phyloP scores from a whole-genome alignment of 2,797 vertebrate species.

The Menidia menidia region DNA sequence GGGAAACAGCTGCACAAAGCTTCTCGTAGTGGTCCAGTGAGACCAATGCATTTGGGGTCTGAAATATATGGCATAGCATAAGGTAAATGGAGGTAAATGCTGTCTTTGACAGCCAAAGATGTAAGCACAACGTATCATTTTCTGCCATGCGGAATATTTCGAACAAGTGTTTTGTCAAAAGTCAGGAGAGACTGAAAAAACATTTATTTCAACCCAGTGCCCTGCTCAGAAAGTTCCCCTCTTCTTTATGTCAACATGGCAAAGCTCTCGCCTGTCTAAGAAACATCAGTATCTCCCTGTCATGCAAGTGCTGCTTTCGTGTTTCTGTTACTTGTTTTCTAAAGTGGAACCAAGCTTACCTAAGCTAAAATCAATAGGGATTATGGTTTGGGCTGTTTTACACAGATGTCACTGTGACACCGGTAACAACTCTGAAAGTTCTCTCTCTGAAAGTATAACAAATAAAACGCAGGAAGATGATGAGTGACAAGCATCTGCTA shows the following conservation, averaged over 20 bases:
- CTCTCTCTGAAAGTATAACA: neutral
- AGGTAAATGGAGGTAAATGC: constrained; percentile 46
- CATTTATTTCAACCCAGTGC: constrained; percentile 60
- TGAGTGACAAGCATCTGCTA: neutral
- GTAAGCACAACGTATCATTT: constrained; percentile 55
- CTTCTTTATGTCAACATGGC: constrained; percentile 73
- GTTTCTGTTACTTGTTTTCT: constrained; percentile 73
- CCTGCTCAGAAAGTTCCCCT: constrained; percentile 63
- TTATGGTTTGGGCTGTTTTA: constrained; percentile 48
- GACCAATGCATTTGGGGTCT: constrained; percentile 38
- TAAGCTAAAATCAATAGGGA: constrained; percentile 71
- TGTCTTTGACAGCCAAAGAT: constrained; percentile 37
- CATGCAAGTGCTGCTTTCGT: constrained; percentile 62
- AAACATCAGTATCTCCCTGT: constrained; percentile 64
- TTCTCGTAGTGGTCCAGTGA: constrained; percentile 26
- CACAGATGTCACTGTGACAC: constrained; percentile 25
- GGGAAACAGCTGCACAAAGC: constrained; percentile 29
- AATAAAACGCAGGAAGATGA: neutral
- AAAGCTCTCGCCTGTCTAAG: constrained; percentile 61
- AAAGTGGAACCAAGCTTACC: constrained; percentile 67
- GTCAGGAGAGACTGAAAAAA: constrained; percentile 67
- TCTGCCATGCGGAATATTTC: constrained; percentile 50
- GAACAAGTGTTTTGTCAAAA: constrained; percentile 57
- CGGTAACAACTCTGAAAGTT: constrained; percentile 1
- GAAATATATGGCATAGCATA: constrained; percentile 20